These are phyloP conservation scores for Lineus longissimus DNA, from an alignment of 1,140 invertebrate species.

Conservation along the genomic window DNA sequence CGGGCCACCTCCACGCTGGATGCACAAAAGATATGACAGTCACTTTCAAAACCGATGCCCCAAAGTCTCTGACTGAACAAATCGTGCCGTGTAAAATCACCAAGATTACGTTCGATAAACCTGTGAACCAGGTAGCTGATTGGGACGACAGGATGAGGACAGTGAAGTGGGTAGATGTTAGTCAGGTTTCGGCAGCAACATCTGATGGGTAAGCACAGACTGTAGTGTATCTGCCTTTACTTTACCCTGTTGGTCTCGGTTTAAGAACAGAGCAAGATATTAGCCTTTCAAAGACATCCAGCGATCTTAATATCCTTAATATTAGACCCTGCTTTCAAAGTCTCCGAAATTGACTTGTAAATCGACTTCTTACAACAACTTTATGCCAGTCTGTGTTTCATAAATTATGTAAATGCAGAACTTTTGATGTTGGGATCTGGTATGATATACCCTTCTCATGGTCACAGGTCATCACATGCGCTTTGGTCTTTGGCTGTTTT, in stretches of 20 bases:
- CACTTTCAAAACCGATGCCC: slow-evolving; percentile 43
- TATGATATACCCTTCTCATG: too few species aligned
- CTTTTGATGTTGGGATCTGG: too few species aligned
- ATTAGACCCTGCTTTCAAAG: too few species aligned
- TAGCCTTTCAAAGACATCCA: too few species aligned
- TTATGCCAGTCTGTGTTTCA: too few species aligned
- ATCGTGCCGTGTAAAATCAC: slow-evolving; percentile 38
- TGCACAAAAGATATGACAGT: slow-evolving; percentile 47
- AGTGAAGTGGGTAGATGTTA: slow-evolving; percentile 50
- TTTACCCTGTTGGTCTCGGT: not conserved
- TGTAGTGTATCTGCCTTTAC: not conserved
- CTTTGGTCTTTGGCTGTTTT: too few species aligned
- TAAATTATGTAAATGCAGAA: too few species aligned
- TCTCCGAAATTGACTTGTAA: too few species aligned
- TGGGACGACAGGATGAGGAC: slow-evolving; percentile 53
- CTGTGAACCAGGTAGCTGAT: slow-evolving; percentile 41
- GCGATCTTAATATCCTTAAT: too few species aligned
- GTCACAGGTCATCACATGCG: too few species aligned
- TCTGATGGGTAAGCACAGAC: not conserved
- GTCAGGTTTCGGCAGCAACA: not conserved
- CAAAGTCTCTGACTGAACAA: slow-evolving; percentile 35
- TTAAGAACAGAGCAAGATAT: too few species aligned
- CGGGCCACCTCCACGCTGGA: slow-evolving; percentile 46
- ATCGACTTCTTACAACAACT: too few species aligned
- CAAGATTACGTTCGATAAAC: slow-evolving; percentile 51